Evolutionary conservation across 2,888 invertebrate species (phyloP).

Genomic region (Papilio protenor): DNA sequence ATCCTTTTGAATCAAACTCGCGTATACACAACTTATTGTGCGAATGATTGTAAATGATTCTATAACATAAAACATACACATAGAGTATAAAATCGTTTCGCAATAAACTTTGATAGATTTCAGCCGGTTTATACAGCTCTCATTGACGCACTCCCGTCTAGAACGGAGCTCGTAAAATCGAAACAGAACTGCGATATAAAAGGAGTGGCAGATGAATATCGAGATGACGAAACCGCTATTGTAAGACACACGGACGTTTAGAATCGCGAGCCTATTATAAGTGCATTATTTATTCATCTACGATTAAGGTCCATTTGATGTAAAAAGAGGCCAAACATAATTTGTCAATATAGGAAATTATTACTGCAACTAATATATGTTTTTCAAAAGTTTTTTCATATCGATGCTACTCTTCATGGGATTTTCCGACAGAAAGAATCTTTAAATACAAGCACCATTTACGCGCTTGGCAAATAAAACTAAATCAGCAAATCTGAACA

Average conservation of each 20-base stretch:
- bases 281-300: not conserved
- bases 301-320: not conserved
- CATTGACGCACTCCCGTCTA: constrained; percentile 67
- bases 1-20: constrained; percentile 68
- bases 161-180: constrained; percentile 77
- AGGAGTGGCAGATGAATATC: constrained; percentile 77
- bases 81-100: constrained; percentile 55
- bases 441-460: not conserved
- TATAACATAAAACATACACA: constrained; percentile 47
- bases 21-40: constrained; percentile 73
- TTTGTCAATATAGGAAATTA: not conserved
- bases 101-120: constrained; percentile 55
- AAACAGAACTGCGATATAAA: constrained; percentile 76
- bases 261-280: not conserved
- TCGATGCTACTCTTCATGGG: not conserved
- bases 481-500: constrained; percentile 24
- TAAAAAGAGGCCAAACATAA: not conserved
- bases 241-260: constrained; percentile 59
- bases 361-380: not conserved
- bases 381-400: not conserved
- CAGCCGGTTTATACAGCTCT: constrained; percentile 59
- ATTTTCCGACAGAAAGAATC: not conserved
- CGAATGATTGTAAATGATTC: constrained; percentile 44
- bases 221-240: constrained; percentile 76
- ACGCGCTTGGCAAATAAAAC: not conserved